These are phyloP conservation scores for Apostichopus californicus DNA, from an alignment of 35 echinoderm and acorn worm genomes.

Conservation along the genomic window DNA sequence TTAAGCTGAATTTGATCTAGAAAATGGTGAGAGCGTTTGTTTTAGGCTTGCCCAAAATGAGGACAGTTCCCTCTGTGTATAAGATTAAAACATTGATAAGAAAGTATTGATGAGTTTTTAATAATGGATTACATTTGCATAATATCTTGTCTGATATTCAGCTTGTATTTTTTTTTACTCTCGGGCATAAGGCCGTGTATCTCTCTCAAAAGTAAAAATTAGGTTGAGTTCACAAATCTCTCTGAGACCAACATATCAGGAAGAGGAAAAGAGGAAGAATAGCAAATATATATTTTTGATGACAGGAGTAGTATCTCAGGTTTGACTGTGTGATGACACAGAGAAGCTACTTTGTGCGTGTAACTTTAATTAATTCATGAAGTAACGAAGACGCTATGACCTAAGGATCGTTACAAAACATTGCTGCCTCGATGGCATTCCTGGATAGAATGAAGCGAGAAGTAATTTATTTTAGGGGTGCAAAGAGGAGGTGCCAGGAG, in stretches of 20 bases:
- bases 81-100: neutral
- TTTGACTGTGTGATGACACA: neutral
- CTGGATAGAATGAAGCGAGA: neutral
- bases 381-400: neutral
- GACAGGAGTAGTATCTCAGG: neutral
- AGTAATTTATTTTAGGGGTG: neutral
- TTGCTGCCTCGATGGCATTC: neutral
- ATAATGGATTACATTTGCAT: neutral
- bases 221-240: neutral
- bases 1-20: no score
- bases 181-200: neutral
- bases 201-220: neutral
- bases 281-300: neutral
- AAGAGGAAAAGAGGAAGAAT: neutral
- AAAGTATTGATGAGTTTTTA: neutral
- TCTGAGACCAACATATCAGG: no score
- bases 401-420: neutral
- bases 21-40: neutral
- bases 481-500: neutral
- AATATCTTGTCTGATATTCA: neutral
- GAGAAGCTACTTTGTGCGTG: neutral
- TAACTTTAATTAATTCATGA: neutral
- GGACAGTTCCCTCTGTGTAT: neutral
- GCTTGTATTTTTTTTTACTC: neutral
- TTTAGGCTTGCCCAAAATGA: neutral